phyloP scores from a whole-genome alignment of 2,113 vertebrate genomes.

The Vulpes lagopus region DNA sequence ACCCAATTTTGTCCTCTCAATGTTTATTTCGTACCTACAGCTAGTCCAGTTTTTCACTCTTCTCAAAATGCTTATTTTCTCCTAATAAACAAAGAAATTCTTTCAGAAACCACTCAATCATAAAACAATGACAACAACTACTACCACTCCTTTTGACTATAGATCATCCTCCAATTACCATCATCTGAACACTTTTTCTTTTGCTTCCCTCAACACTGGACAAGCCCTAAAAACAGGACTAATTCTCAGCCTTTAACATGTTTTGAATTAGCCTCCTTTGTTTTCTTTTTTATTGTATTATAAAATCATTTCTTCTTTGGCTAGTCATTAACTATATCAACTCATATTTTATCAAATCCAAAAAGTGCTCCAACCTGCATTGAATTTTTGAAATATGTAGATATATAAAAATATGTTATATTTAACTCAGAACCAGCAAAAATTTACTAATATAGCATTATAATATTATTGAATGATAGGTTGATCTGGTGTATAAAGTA shows the following conservation, averaged over 20 bases:
- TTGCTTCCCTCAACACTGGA: neutral
- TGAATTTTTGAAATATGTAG: neutral
- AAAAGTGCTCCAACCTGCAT: fast-evolving
- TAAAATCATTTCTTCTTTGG: neutral
- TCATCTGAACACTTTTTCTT: neutral
- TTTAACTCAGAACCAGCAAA: neutral
- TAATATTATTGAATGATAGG: neutral
- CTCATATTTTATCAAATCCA: neutral
- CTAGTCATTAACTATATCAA: neutral
- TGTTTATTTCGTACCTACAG: neutral
- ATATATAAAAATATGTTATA: neutral
- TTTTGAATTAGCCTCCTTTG: neutral
- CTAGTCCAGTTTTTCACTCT: neutral
- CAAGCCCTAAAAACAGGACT: neutral
- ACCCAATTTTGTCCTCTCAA: neutral
- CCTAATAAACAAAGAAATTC: neutral
- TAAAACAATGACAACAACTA: fast-evolving
- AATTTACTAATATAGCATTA: neutral
- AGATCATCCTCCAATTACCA: neutral
- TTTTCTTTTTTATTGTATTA: neutral
- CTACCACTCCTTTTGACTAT: too few relatives aligned
- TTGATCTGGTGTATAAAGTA: neutral
- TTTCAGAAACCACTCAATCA: neutral
- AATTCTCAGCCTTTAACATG: neutral
- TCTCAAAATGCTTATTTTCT: neutral